phyloP scores from a whole-genome alignment of 2,888 invertebrate species.

The Anorthoa munda region DNA sequence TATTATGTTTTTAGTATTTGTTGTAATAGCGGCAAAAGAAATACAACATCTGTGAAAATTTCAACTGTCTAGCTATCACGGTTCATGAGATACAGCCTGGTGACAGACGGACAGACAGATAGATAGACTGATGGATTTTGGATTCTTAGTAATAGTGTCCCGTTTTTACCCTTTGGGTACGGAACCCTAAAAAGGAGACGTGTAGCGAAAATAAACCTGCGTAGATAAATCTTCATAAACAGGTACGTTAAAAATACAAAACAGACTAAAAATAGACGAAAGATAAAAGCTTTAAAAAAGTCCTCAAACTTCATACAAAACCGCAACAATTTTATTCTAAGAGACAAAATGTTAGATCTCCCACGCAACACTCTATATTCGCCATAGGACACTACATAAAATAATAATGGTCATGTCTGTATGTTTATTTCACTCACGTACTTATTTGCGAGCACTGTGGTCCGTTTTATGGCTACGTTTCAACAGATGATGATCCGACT shows the following conservation, averaged over 20 bases:
- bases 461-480: constrained; percentile 66
- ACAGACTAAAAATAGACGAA: background rate
- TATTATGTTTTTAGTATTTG: too few relatives aligned
- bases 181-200: too few relatives aligned
- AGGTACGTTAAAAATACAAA: background rate
- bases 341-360: constrained; percentile 39
- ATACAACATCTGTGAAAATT: too few relatives aligned
- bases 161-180: too few relatives aligned
- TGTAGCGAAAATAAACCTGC: background rate
- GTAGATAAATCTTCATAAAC: background rate
- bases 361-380: constrained; percentile 57
- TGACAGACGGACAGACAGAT: too few relatives aligned
- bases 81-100: too few relatives aligned
- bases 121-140: too few relatives aligned
- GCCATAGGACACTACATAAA: constrained; percentile 57
- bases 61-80: too few relatives aligned
- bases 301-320: constrained; percentile 9
- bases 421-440: constrained; percentile 65
- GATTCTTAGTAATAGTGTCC: too few relatives aligned
- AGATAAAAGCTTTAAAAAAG: background rate
- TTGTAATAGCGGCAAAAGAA: too few relatives aligned
- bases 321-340: constrained; percentile 13
- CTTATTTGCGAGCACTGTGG: constrained; percentile 64
- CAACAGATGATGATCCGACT: constrained; percentile 65
- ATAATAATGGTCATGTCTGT: constrained; percentile 54